Evolutionary conservation across 2,113 vertebrate genomes (phyloP), one percentile per base, ranked within the genome.

Genomic region (rabbit (Oryctolagus cuniculus)): DNA sequence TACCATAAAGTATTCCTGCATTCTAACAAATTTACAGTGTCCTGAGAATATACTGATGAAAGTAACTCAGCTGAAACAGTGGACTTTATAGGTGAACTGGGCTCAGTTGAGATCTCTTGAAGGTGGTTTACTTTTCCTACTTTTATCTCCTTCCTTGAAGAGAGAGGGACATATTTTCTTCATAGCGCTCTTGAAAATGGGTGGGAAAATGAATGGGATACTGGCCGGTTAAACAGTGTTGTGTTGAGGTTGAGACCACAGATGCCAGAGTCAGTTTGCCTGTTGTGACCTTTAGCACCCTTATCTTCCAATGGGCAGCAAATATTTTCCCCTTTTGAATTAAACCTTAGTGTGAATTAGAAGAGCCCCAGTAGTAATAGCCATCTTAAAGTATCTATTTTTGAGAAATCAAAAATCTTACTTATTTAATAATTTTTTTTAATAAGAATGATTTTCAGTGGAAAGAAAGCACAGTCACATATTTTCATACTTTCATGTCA

Each of bases 401-500:
- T 83, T 94, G 29, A 75, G 75, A 90, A 89, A 93, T 27, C 12
- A 82, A 19, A 79, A n/a, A 31, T 84, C 38, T 90, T 61, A 36
- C 77, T 78, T 78, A 90, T 89, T 94, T 72, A 78, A 72, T 2
- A 19, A 80, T 8, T 73, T 17, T 17, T 67, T 78, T 77, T 31
- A 84, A 89, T 81, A 73, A 80, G 63, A 90, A 53, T 93, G 91
- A 29, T 82, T 89, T 93, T 67, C 55, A 72, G 69, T 81, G 77
- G 49, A 92, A 97, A 87, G 77, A 94, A 83, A 34, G 78, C 87
- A 10, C 90, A 90, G 81, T 87, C 67, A 89, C 80, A 74, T 94
- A 87, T 91, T 89, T 94, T 91, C n/a, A 72, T 89, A 38, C 34
- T 90, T 95, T 87, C 64, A 64, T 93, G 89, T 95, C 84, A 94